Evolutionary conservation across 2,113 vertebrate species (phyloP), one percentile per base, ranked within the genome.

Genomic region (Chitala chitala): DNA sequence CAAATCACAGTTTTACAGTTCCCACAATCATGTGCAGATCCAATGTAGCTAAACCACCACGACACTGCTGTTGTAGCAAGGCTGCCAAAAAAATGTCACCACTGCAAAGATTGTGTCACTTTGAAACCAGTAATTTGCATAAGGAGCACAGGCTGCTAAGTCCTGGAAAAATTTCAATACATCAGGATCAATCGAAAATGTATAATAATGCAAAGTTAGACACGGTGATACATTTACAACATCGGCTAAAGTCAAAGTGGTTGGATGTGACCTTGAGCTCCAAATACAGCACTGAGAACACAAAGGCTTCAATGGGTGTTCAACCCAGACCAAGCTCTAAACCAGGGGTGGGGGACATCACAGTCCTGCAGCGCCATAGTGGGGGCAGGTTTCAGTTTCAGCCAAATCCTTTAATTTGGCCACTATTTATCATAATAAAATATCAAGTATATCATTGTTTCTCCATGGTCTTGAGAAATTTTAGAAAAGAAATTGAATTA

Each of bases 11-110:
- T 77, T 75, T 78, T 38, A 53, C 71, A 77, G 54, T 78, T 79
- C 8, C 66, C 75, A 76, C 78, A 65, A 54, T 69, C 53, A 75
- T 79, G 36, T 76, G 84, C 83, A 83, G 84, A 78, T 65, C 79
- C 61, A 82, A 80, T 78, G 81, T 79, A 80, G 73, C 69, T 77
- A 77, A 64, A 69, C 44, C 71, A 76, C 78, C 80, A 83, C 78
- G 77, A 78, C 89, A 88, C 86, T 88, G 87, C 86, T 87, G 82
- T 83, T 64, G 76, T 82, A 79, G 75, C 78, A 76, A 78, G 24
- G 33, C 75, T 20, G 15, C 77, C 74, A 75, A 81, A n/a, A n/a
- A n/a, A 74, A 69, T 73, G 73, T 56, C 56, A 65, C 61, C 40
- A 40, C 51, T 50, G 77, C 36, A 54, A 69, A 59, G 44, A 31